Base-by-base conservation (phyloP, 2,797 vertebrate genomes). In the Semaprochilodus insignis region DNA sequence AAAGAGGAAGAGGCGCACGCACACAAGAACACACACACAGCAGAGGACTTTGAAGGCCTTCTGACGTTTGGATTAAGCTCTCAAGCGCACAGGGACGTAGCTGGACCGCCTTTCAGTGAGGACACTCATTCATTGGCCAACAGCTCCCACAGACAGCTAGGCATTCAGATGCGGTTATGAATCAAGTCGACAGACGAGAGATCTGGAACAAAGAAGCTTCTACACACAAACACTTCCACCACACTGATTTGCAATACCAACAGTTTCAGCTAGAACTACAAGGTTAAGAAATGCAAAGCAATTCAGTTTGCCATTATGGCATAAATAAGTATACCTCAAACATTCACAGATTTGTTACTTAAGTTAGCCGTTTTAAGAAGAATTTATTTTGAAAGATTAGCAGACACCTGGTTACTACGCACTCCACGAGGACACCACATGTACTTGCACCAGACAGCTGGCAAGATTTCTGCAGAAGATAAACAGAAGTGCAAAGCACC, bases 191-290 rank as follows among this genome's bases (percentile, higher is more conserved):
- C 91, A 94, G 93, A 93, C 89, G 92, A 91, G 87, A 91, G 91
- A 95, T 95, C 95, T 96, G 95, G 93, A 95, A 96, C 93, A 95
- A 94, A 95, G 93, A 95, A 90, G 93, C 92, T 93, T 92, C 94
- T 94, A 94, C 93, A 95, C 89, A 94, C 77, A 84, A 71, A 88
- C 87, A 87, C 72, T 71, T 91, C 93, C 93, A 94, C 92, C 92
- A 94, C 92, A 94, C 88, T 92, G 83, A 85, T 19, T 31, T 77
- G 83, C 83, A 86, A 80, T 88, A 93, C 90, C 89, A 88, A 93
- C 54, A 85, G 89, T 82, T 93, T 89, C 90, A 93, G 86, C 93
- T 89, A 92, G 3, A 31, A 92, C 89, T 91, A 89, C 90, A 85
- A 83, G 81, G 89, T 92, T 89, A 91, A 92, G 91, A 84, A 74